Percentiles rank a stretch among this genome's conserved stretches.
These are phyloP conservation scores for Catharus ustulatus DNA, from an alignment of 2,797 vertebrate species.

Conservation along the genomic window DNA sequence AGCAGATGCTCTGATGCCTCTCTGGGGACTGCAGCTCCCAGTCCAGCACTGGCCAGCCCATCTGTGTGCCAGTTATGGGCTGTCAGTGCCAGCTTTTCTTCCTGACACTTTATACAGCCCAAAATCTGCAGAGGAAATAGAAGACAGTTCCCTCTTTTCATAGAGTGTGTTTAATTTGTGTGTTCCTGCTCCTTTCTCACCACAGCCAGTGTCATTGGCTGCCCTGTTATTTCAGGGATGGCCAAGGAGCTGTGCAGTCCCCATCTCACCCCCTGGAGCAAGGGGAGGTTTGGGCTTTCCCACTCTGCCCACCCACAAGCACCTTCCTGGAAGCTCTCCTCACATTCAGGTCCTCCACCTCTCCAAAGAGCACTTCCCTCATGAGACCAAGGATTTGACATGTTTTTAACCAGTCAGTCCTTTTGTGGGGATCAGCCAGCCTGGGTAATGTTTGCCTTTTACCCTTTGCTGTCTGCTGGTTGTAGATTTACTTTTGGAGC, in stretches of 20 bases:
- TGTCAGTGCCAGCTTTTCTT: not conserved
- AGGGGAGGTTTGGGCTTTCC: not conserved
- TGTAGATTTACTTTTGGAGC: not conserved
- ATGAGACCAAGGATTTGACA: not conserved
- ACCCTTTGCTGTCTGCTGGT: not conserved
- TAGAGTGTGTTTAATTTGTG: rapidly evolving
- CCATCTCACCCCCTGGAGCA: not conserved
- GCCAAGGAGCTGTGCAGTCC: not conserved
- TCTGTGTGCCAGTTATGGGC: not conserved
- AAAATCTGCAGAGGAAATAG: not conserved
- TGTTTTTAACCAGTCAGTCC: not conserved
- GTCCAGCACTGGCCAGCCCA: not conserved
- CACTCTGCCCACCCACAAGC: not conserved
- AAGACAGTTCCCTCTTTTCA: not conserved
- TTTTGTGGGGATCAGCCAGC: not conserved
- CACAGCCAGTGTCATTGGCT: not conserved
- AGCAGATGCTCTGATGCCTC: rapidly evolving
- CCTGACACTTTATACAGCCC: not conserved
- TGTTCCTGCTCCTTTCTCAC: not conserved
- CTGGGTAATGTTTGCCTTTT: not conserved
- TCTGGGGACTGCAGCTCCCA: not conserved
- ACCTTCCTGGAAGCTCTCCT: not conserved
- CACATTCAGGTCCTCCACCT: not conserved
- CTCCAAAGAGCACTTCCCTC: not conserved
- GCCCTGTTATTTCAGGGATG: not conserved